Base-by-base conservation (phyloP, 2,113 vertebrate genomes). In the cattle (Bos taurus) region DNA sequence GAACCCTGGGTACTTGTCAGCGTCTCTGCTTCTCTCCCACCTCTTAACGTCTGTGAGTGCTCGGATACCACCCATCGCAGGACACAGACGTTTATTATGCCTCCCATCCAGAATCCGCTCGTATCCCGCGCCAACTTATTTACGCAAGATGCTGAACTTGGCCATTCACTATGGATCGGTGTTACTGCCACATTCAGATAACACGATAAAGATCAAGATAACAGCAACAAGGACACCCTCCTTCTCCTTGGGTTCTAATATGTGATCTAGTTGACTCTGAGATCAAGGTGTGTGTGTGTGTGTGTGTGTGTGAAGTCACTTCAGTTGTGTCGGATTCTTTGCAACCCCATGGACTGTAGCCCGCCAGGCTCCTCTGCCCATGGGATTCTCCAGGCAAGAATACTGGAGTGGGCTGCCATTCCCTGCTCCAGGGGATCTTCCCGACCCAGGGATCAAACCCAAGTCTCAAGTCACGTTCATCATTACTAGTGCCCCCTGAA, bases 1-100 rank as follows among this genome's bases (percentile, higher is more conserved):
- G 7, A 43, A n/a, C 19, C 19, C 6, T 2, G 5, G 19, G 13
- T 0, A 11, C 6, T 25, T 0, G 50, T 21, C 60, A 17, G 33
- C 0, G 62, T 54, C 62, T 28, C 48, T 15, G 1, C 8, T 17
- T 26, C 23, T 56, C 25, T 25, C 3, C 59, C 60, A 33, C 26
- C 26, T 54, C 28, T 71, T 12, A 25, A 33, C 2, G 2, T 12
- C 80, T 46, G 19, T 14, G n/a, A 43, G 50, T 1, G n/a, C 80
- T 2, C 2, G 0, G 17, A 12, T 14, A 56, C 30, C 19, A 4
- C 4, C 60, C 13, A 16, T 14, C 13, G 0, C 8, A 6, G 5
- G 25, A 62, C 0, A 3, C 21, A 21, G 11, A 64, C 2, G 1
- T 3, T 10, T 36, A 13, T 13, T 9, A 0, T 43, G 33, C 16